Evolutionary conservation across 2,797 vertebrate genomes (phyloP).

Genomic region (Mormyrops boulengeri): DNA sequence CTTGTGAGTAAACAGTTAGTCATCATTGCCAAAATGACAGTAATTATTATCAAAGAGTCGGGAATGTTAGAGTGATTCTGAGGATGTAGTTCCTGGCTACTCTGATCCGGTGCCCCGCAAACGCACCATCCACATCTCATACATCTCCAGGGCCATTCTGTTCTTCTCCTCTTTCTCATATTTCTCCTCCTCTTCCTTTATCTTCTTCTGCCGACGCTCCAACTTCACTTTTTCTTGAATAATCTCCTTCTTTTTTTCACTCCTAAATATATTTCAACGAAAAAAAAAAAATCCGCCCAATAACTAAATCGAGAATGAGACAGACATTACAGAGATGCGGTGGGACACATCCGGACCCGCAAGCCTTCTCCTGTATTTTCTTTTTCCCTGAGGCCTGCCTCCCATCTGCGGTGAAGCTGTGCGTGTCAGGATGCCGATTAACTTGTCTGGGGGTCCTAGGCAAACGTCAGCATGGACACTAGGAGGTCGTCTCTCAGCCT

Average conservation of each 20-base stretch:
- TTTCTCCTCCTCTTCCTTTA: slow-evolving; percentile 62
- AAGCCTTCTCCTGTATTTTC: neutral
- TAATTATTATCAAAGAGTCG: neutral
- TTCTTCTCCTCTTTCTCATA: slow-evolving; percentile 74
- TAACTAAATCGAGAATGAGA: neutral
- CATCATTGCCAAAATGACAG: neutral
- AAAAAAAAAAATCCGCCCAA: neutral
- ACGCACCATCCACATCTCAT: slow-evolving; percentile 88
- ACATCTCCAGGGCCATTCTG: slow-evolving; percentile 72
- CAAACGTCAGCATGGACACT: neutral
- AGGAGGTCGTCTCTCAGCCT: neutral
- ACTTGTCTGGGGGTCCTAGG: neutral
- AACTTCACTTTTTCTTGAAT: slow-evolving; percentile 62
- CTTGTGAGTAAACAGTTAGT: neutral
- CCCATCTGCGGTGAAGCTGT: neutral
- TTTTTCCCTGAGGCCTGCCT: neutral
- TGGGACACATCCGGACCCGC: neutral
- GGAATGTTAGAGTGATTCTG: neutral
- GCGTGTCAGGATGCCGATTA: neutral
- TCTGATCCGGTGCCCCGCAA: neutral
- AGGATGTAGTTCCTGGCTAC: neutral
- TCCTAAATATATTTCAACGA: slow-evolving; percentile 56
- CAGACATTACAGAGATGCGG: neutral
- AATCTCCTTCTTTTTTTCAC: slow-evolving; percentile 69
- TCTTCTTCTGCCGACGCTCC: slow-evolving; percentile 55